Evolutionary conservation across 2,113 vertebrate species (phyloP).

Genomic region (Tursiops truncatus): DNA sequence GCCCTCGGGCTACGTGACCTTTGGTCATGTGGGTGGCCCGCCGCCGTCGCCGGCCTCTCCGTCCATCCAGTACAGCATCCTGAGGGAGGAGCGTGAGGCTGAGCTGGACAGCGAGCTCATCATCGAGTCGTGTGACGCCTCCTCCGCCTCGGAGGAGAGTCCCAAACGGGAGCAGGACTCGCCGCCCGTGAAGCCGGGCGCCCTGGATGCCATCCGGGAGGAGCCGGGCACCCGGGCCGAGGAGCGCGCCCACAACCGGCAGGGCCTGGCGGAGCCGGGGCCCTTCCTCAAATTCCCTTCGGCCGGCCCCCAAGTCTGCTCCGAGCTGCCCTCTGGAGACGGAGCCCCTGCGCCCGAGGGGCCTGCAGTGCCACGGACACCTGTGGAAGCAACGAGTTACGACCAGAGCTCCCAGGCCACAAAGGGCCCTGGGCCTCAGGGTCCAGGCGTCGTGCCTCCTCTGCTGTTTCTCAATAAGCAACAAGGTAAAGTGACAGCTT

Average conservation of each 20-base stretch:
- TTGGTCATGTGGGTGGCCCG: slow-evolving; percentile 88
- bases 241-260: slow-evolving; percentile 85
- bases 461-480: slow-evolving; percentile 84
- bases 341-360: slow-evolving; percentile 68
- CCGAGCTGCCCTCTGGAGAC: slow-evolving; percentile 76
- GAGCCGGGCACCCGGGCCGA: slow-evolving; percentile 78
- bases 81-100: slow-evolving; percentile 96
- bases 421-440: slow-evolving; percentile 63
- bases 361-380: slow-evolving; percentile 72
- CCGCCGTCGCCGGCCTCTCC: slow-evolving; percentile 88
- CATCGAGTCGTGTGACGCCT: slow-evolving; percentile 92
- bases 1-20: slow-evolving; percentile 88
- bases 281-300: slow-evolving; percentile 85
- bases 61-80: slow-evolving; percentile 94
- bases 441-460: slow-evolving; percentile 42
- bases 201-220: slow-evolving; percentile 85
- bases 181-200: slow-evolving; percentile 85
- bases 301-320: slow-evolving; percentile 77
- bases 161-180: slow-evolving; percentile 96
- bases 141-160: slow-evolving; percentile 95
- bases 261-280: slow-evolving; percentile 83
- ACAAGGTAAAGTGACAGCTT: slow-evolving; percentile 88
- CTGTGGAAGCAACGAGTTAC: slow-evolving; percentile 71
- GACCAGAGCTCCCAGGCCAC: slow-evolving; percentile 65
- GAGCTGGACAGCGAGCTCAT: slow-evolving; percentile 98